phyloP scores from a whole-genome alignment of 2,888 invertebrate species.

The Noctuana brunneofusca region DNA sequence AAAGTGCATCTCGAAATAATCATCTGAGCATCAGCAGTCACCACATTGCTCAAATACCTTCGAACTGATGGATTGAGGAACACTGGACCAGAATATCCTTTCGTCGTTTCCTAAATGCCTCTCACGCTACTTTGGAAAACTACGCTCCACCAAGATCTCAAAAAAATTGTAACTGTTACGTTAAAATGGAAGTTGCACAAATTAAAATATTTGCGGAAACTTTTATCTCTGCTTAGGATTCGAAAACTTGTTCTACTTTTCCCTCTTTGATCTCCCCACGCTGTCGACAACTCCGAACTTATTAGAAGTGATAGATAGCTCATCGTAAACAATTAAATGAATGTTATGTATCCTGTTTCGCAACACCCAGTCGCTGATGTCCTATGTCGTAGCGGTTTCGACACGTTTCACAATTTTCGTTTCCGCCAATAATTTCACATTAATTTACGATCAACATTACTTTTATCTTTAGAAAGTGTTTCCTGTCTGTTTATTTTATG shows the following conservation, averaged over 20 bases:
- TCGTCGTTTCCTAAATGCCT: no score
- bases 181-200: background rate
- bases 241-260: conserved; percentile 9
- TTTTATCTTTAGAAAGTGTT: conserved; percentile 31
- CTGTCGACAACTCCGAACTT: conserved; percentile 3
- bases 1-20: background rate
- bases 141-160: no score
- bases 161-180: no score
- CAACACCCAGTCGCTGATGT: background rate
- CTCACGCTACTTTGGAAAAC: no score
- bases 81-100: no score
- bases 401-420: conserved; percentile 11
- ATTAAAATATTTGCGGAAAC: background rate
- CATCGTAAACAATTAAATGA: conserved; percentile 15
- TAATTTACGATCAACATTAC: conserved; percentile 23
- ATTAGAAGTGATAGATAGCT: conserved; percentile 7
- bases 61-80: no score
- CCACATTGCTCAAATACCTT: no score
- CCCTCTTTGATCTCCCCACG: conserved; percentile 5
- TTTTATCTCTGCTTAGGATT: background rate
- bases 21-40: no score
- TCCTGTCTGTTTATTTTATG: conserved; percentile 25
- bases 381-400: conserved; percentile 26
- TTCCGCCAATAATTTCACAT: conserved; percentile 24
- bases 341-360: conserved; percentile 13